Base-by-base conservation (phyloP, 2,888 invertebrate species). In the Patella depressa region DNA sequence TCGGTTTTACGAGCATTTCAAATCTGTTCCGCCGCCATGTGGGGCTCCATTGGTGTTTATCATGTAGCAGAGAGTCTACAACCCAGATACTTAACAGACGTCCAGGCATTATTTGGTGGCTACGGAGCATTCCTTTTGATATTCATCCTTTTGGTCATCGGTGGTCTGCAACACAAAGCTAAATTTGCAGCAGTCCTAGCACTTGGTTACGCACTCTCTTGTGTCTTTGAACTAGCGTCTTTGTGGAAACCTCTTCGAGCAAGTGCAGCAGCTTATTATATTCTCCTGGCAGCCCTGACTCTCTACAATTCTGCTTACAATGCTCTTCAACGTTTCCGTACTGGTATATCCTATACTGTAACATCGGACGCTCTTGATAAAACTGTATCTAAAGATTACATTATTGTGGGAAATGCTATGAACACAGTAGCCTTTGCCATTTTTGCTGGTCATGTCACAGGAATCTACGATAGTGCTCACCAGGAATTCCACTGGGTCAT, bases 401-500 rank as follows among this genome's bases (percentile, higher is more conserved):
- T 82, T 14, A 79, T 84, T 2, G 74, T 85, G 53, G 84, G 82
- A 7, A 83, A 84, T 72, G 82, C 83, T 0, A 81, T 85, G 80
- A 84, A 85, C 78, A 79, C 79, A 5, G n/a, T 86, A 15, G 81
- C 83, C 3, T 84, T 83, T 71, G 83, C 83, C 4, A 80, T 83
- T 9, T 85, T 80, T 70, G 85, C 84, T 15, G 80, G 84, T 34
- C 81, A 83, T 11, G 82, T 83, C 34, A 85, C 83, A 0, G 80
- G 82, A 3, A 78, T 84, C 14, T 82, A 79, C 53, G 54, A 69
- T 7, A 59, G 76, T 12, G 75, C 80, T 4, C 75, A 76, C 12
- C 55, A 77, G n/a, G 81, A 74, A 7, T 86, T 85, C 74, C 75
- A 79, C 34, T 87, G 87, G 87, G 78, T 84, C 12, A 55, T 85